Conservation (phyloP, 2,888 invertebrate species). For the Himalopsyche japonica region DNA sequence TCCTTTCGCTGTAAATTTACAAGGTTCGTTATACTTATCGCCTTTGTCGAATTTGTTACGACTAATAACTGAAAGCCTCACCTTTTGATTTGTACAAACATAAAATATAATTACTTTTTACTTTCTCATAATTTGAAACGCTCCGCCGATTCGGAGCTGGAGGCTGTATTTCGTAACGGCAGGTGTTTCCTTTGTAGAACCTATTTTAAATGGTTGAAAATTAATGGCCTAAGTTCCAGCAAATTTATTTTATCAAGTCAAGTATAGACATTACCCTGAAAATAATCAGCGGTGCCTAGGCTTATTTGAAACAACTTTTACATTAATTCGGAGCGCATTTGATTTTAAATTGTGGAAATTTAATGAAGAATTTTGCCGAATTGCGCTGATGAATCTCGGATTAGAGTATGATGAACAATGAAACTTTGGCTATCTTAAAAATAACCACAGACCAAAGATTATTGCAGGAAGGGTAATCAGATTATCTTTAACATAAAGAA, state of each 20-base stretch:
- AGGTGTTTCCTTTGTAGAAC: neutral
- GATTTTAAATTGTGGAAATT: neutral
- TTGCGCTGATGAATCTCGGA: neutral
- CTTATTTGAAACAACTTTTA: neutral
- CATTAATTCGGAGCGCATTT: neutral
- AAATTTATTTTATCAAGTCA: slow-evolving; percentile 20
- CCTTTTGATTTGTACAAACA: neutral
- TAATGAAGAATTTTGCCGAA: neutral
- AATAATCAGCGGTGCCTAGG: neutral
- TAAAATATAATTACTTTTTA: neutral
- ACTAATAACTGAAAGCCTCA: neutral
- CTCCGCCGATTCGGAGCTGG: neutral
- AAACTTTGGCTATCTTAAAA: neutral
- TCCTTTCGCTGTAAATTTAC: neutral
- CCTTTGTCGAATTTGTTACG: neutral
- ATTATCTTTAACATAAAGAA: neutral
- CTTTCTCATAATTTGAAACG: neutral
- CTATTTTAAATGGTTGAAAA: slow-evolving; percentile 3
- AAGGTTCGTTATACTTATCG: neutral
- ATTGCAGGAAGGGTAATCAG: neutral
- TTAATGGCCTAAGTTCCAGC: slow-evolving; percentile 14
- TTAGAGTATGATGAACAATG: neutral
- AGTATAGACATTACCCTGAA: neutral
- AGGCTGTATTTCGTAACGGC: neutral
- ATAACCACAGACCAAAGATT: neutral